Evolutionary conservation across 2,113 vertebrate genomes (phyloP).

Genomic region (Agapornis roseicollis): DNA sequence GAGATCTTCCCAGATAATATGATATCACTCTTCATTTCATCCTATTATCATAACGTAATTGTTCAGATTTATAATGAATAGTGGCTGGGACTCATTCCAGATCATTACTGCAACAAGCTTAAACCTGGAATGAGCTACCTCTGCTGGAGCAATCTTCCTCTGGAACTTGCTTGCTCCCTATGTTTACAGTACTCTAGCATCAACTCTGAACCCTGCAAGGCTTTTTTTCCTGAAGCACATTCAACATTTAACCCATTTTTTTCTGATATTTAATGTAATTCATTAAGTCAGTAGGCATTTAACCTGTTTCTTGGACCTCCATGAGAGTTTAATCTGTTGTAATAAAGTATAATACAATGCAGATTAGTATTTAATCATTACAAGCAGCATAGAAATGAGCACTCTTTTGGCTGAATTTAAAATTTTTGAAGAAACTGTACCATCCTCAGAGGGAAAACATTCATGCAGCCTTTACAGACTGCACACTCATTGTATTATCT

Average conservation of each 20-base stretch:
- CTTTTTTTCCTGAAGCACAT: not conserved
- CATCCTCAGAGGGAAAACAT: not conserved
- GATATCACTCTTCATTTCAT: not conserved
- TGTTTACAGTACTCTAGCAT: not conserved
- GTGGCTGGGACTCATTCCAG: not conserved
- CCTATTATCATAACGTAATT: not conserved
- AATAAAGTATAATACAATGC: not conserved
- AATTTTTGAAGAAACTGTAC: not conserved
- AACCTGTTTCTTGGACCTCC: not conserved
- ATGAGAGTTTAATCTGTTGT: not conserved
- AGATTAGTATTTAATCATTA: not conserved
- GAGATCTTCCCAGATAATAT: not conserved
- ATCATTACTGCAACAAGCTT: not conserved
- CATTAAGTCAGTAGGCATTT: not conserved
- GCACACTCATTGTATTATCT: not conserved
- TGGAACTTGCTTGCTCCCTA: not conserved
- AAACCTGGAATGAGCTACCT: not conserved
- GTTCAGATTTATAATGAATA: not conserved
- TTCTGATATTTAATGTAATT: not conserved
- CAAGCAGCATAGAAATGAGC: not conserved
- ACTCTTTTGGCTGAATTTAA: not conserved
- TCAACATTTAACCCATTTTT: not conserved
- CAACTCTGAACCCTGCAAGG: not conserved
- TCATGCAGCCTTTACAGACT: not conserved
- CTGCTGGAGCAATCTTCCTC: not conserved